Conservation (phyloP, 2,113 vertebrate species). For the Xyliphius kryptos region DNA sequence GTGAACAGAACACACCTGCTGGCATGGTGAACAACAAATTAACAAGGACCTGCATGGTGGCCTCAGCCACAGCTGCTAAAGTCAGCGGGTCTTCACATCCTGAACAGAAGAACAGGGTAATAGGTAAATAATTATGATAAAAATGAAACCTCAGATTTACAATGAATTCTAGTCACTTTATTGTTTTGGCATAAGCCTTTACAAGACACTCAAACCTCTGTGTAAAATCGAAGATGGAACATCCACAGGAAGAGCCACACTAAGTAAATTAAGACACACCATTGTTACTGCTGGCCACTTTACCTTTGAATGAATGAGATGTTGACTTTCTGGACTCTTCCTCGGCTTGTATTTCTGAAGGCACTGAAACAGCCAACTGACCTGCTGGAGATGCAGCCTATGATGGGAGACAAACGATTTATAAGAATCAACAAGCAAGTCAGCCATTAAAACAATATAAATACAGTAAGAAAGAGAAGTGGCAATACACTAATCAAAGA, state of each 20-base stretch:
- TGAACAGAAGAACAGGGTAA: conserved; percentile 39
- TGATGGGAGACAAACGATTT: not conserved
- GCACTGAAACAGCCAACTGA: conserved; percentile 64
- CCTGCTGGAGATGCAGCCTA: conserved; percentile 61
- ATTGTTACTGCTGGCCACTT: conserved; percentile 81
- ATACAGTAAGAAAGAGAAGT: too few species aligned
- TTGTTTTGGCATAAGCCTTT: too few species aligned
- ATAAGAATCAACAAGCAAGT: not conserved
- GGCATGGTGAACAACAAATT: conserved; percentile 88
- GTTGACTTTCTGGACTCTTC: conserved; percentile 81
- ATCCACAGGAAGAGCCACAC: too few species aligned
- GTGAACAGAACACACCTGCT: conserved; percentile 72
- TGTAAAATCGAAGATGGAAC: too few species aligned
- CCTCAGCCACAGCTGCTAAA: conserved; percentile 76
- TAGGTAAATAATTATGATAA: too few species aligned
- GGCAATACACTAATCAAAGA: too few species aligned
- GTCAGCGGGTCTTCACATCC: conserved; percentile 83
- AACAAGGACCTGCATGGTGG: conserved; percentile 74
- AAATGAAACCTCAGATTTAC: too few species aligned
- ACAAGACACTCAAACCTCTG: too few species aligned
- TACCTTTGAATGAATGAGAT: conserved; percentile 75
- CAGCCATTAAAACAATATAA: not conserved
- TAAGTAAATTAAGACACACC: conserved; percentile 63
- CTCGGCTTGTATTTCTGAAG: conserved; percentile 78
- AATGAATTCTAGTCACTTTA: too few species aligned